Evolutionary conservation across 1,140 invertebrate genomes (phyloP).

Genomic region (Drosophila chauvacae): DNA sequence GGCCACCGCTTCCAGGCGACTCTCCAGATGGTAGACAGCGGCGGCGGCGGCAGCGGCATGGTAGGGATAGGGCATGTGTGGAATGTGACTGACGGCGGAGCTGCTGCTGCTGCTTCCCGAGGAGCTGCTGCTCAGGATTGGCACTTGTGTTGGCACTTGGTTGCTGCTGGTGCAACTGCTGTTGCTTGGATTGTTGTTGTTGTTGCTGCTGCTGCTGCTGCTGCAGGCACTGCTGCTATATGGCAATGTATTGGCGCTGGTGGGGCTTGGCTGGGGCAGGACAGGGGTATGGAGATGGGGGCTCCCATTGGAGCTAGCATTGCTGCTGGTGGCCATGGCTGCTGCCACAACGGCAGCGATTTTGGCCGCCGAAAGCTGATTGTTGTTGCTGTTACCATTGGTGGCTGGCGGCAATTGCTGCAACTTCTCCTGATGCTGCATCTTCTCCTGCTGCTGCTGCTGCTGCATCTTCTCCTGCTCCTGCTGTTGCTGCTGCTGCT

Average conservation of each 20-base stretch:
- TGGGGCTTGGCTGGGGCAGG: constrained; percentile 22
- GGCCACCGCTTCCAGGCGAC: constrained; percentile 41
- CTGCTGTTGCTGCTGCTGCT: constrained; percentile 24
- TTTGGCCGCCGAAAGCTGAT: constrained; percentile 44
- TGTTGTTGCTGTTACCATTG: constrained; percentile 20
- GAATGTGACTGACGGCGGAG: constrained; percentile 53
- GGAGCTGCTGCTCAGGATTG: constrained; percentile 57
- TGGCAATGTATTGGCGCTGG: constrained; percentile 44
- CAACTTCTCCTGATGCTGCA: constrained; percentile 12
- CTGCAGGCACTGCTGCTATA: constrained; percentile 19
- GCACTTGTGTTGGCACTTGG: constrained; percentile 54
- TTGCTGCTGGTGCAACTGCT: constrained; percentile 28
- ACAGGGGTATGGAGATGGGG: constrained; percentile 6
- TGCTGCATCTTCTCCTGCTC: constrained; percentile 20
- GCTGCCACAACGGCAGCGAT: constrained; percentile 52
- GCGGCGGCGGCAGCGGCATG: constrained; percentile 4
- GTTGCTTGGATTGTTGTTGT: constrained; percentile 14
- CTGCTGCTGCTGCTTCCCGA: constrained; percentile 21
- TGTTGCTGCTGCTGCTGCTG: constrained; percentile 12
- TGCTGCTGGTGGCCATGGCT: constrained; percentile 46
- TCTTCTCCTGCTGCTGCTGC: constrained; percentile 22
- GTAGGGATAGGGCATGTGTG: constrained; percentile 38
- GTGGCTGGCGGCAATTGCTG: constrained; percentile 6
- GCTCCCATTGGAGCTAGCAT: constrained; percentile 4
- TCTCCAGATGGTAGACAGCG: constrained; percentile 21